Base-by-base conservation (phyloP, 2,113 vertebrate genomes). In the Actinemys pallida region DNA sequence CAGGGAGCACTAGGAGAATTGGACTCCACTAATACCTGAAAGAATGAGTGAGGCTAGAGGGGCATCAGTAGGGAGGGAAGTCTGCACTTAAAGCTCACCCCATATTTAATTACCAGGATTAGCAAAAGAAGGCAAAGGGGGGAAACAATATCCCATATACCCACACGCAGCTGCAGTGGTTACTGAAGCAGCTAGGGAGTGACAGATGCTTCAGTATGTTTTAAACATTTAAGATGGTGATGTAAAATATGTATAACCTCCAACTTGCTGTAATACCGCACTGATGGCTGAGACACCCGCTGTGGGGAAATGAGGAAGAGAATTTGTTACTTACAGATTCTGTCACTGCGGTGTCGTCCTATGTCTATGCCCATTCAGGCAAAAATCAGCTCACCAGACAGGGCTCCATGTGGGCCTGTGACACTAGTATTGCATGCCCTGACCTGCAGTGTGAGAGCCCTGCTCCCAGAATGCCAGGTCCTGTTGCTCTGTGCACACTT, bases 121-220 rank as follows among this genome's bases (percentile, higher is more conserved):
- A 42, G 17, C 59, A 92, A 72, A 42, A 52, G 79, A 22, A 24
- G 24, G 22, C 35, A n/a, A 69, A n/a, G 29, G 14, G 31, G 35
- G n/a, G n/a, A 20, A 76, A 45, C 72, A 42, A 24, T 76, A 3
- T 86, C 47, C 19, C 86, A 82, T 50, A 42, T 42, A 24, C 69
- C 19, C 90, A 47, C 35, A 24, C 82, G 14, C 0, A 0, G 29
- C 83, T 81, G 45, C 57, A 82, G 78, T 45, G 52, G 62, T 91
- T 0, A 0, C 79, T 88, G 29, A 75, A 75, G 79, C 10, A 76
- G 42, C 47, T 49, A 0, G 0, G 25, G 27, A 47, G 5, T 17
- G 19, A 56, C 22, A 82, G 27, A 3, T 2, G 0, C 29, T 90
- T 25, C 50, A 2, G 89, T 86, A 50, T 5, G 19, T 75, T 14